phyloP scores from a whole-genome alignment of 2,888 invertebrate genomes.

The Yponomeuta sedellus region DNA sequence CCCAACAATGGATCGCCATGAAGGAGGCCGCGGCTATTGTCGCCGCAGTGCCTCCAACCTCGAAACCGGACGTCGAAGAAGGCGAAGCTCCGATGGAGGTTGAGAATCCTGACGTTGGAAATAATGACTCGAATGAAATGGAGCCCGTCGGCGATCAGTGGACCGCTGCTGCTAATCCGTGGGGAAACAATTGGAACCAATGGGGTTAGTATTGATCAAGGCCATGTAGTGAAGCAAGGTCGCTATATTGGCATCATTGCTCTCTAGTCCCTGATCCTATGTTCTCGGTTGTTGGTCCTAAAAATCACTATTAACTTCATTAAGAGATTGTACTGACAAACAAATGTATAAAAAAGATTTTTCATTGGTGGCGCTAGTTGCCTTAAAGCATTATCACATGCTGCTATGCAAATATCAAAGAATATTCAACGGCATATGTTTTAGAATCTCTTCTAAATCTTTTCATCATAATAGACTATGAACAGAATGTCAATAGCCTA shows the following conservation, averaged over 20 bases:
- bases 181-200: conserved; percentile 63
- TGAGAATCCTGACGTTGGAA: conserved; percentile 80
- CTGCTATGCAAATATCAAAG: background rate
- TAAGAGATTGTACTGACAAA: too few relatives aligned
- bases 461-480: too few relatives aligned
- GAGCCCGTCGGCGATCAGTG: conserved; percentile 48
- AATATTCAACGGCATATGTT: too few relatives aligned
- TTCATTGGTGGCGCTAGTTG: too few relatives aligned
- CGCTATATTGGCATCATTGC: too few relatives aligned
- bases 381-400: background rate
- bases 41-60: conserved; percentile 77
- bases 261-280: too few relatives aligned
- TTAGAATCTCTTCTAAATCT: too few relatives aligned
- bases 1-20: conserved; percentile 99
- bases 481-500: too few relatives aligned
- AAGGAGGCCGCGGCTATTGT: conserved; percentile 82
- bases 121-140: conserved; percentile 40
- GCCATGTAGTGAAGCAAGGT: background rate
- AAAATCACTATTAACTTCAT: too few relatives aligned
- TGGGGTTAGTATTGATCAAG: conserved; percentile 49
- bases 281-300: too few relatives aligned
- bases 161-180: conserved; percentile 54
- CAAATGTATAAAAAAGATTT: too few relatives aligned
- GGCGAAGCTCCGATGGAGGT: conserved; percentile 94
- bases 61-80: conserved; percentile 76